Conservation (phyloP, 1,140 invertebrate species). For the Gerris buenoi region DNA sequence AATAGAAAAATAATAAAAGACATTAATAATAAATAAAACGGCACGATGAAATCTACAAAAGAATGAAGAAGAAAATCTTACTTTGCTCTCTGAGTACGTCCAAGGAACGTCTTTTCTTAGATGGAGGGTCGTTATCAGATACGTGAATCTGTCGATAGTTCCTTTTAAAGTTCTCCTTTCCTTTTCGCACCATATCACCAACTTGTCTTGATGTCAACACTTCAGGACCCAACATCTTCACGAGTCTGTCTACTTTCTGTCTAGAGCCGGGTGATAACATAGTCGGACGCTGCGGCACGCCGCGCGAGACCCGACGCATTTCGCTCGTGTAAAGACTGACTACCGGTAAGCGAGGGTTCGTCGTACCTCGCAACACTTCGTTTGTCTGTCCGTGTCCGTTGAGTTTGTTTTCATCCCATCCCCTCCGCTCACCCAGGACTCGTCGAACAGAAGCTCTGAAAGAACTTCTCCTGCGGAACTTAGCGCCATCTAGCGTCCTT, state of each 20-base stretch:
- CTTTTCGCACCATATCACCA: background rate
- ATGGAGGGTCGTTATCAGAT: background rate
- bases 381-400: slow-evolving; percentile 16
- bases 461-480: slow-evolving; percentile 18
- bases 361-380: slow-evolving; percentile 4
- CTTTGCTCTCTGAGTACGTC: slow-evolving; percentile 4
- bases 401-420: slow-evolving; percentile 17
- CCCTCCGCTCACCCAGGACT: slow-evolving; percentile 31
- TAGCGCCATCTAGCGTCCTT: slow-evolving; percentile 26
- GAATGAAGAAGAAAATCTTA: background rate
- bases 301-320: slow-evolving; percentile 27
- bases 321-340: slow-evolving; percentile 24
- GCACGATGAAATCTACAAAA: too few relatives aligned
- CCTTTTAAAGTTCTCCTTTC: slow-evolving; percentile 6
- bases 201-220: slow-evolving; percentile 3
- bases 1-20: too few relatives aligned
- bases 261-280: slow-evolving; percentile 5
- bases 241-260: slow-evolving; percentile 7
- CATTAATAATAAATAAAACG: too few relatives aligned
- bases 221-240: slow-evolving; percentile 12
- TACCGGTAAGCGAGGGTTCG: slow-evolving; percentile 7
- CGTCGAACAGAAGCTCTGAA: slow-evolving; percentile 51
- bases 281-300: slow-evolving; percentile 24
- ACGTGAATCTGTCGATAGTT: slow-evolving; percentile 4
- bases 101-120: slow-evolving; percentile 6